phyloP scores from a whole-genome alignment of 2,888 invertebrate genomes.

The Synergus japonicus region DNA sequence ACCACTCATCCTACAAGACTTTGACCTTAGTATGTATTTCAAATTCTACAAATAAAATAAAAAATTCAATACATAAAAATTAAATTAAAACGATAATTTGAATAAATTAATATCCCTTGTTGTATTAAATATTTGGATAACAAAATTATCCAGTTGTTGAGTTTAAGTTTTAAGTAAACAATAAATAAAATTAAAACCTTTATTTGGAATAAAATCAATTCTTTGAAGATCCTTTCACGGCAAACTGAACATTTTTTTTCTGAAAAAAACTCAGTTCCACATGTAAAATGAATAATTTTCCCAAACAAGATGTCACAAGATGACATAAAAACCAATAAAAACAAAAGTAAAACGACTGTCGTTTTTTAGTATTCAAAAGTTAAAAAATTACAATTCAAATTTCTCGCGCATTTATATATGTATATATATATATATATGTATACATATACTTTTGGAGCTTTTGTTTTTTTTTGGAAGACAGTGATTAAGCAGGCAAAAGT shows the following conservation, averaged over 20 bases:
- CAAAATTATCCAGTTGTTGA: background rate
- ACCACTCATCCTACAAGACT: constrained; percentile 63
- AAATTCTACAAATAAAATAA: background rate
- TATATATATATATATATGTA: too few species aligned
- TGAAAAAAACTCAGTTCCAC: background rate
- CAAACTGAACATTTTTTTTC: background rate
- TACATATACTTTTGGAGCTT: too few species aligned
- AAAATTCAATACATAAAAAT: background rate
- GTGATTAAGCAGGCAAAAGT: too few species aligned
- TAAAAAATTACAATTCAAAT: background rate
- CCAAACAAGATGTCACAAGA: background rate
- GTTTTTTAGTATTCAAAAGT: background rate
- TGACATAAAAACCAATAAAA: background rate
- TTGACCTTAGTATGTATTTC: constrained; percentile 37
- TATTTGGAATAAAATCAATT: background rate
- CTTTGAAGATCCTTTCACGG: background rate
- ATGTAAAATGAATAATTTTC: background rate
- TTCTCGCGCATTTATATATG: background rate
- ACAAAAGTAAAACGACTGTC: background rate
- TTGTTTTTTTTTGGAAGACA: too few species aligned
- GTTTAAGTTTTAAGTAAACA: background rate
- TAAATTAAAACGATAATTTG: background rate
- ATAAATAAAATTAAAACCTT: constrained; percentile 5
- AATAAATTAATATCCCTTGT: background rate
- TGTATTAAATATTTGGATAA: background rate